Percentiles rank a stretch among this genome's conserved stretches.
Evolutionary conservation across 53 echinoderm and acorn worm species (phyloP).

Genomic region (Temnopleurus reevesii): DNA sequence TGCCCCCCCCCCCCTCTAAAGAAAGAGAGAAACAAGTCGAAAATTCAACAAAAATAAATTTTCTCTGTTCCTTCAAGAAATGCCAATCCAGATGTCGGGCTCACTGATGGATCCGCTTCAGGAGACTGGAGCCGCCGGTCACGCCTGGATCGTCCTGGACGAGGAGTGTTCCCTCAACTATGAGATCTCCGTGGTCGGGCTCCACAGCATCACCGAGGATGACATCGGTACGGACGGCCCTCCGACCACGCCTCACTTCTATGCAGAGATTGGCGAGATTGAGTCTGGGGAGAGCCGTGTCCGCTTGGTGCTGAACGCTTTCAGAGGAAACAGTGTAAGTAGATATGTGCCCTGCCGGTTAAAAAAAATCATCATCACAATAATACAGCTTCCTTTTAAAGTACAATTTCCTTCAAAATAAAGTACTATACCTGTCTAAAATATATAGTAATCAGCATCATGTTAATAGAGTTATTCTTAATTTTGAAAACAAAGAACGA

Average conservation of each 20-base stretch:
- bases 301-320: constrained; percentile 72
- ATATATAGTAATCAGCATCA: no score
- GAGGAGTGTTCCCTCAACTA: constrained; percentile 83
- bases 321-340: constrained; percentile 82
- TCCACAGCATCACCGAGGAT: constrained; percentile 68
- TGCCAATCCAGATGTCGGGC: constrained; percentile 92
- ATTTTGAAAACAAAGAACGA: no score
- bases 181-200: constrained; percentile 82
- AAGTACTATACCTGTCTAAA: no score
- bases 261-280: constrained; percentile 83
- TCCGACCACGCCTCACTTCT: constrained; percentile 62
- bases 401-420: no score
- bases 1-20: no score
- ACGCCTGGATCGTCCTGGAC: constrained; percentile 91
- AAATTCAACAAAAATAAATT: no score
- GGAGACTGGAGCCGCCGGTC: constrained; percentile 87
- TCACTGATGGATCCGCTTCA: constrained; percentile 71
- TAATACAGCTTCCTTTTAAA: no score
- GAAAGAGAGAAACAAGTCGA: no score
- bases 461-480: no score
- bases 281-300: constrained; percentile 63
- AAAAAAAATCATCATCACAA: no score
- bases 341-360: no score
- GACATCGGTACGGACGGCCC: constrained; percentile 49
- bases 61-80: constrained; percentile 49